phyloP scores from a whole-genome alignment of 1,140 invertebrate species.

The Papilio dardanus region DNA sequence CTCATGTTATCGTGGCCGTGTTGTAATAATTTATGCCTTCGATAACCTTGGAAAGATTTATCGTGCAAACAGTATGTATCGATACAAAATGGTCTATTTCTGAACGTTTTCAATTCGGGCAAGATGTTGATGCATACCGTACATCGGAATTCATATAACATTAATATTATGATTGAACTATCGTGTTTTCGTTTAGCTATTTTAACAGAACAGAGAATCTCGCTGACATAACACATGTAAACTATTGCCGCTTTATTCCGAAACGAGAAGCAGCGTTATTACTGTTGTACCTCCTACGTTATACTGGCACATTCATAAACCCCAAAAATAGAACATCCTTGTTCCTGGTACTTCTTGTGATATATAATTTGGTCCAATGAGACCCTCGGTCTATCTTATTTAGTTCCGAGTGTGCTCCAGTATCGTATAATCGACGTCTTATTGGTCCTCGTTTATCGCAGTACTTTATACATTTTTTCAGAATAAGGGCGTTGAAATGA shows the following conservation, averaged over 20 bases:
- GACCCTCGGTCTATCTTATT: too few species aligned
- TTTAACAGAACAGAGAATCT: not conserved
- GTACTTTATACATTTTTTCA: too few species aligned
- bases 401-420: too few species aligned
- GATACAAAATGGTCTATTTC: not conserved
- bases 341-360: too few species aligned
- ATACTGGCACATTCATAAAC: not conserved
- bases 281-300: too few species aligned
- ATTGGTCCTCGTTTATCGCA: too few species aligned
- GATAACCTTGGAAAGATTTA: conserved; percentile 9
- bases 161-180: conserved; percentile 17
- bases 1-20: not conserved
- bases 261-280: too few species aligned
- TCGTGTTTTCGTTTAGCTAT: not conserved
- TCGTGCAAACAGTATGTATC: not conserved
- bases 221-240: not conserved
- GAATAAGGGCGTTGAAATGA: too few species aligned
- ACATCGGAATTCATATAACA: conserved; percentile 21
- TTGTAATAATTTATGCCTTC: not conserved
- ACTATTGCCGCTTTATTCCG: not conserved
- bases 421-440: too few species aligned
- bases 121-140: conserved; percentile 11
- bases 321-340: too few species aligned
- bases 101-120: not conserved
- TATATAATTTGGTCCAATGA: too few species aligned